Base-by-base conservation (phyloP, 1,140 invertebrate species). In the Drosophila neocordata region DNA sequence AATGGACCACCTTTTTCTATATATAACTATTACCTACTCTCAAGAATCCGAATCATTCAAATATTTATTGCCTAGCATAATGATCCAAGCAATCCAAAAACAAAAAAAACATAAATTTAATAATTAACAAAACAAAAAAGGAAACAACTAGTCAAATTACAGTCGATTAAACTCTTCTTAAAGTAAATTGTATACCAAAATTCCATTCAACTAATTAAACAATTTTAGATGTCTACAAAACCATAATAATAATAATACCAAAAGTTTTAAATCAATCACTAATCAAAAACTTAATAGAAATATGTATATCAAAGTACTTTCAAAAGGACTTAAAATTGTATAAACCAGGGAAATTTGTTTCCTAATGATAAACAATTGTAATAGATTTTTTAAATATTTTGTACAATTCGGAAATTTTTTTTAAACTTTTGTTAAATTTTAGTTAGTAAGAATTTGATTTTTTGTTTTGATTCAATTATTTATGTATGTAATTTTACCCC, bases 1-100 rank as follows among this genome's bases (percentile, higher is more conserved):
- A 87, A 90, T 90, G 88, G 88, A 90, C 88, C 88, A 90, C 88
- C 88, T 88, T 81, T 90, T 90, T 87, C 77, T 90, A 90, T 72
- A 90, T 72, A 71, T 58, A 68, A 76, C 65, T 76, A 24, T 67
- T 72, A 77, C 63, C 22, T 37, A 56, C 66, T 66, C 58, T 27
- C 44, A 73, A 48, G 41, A 48, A 48, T 48, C 41, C 18, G 62
- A 74, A 74, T 64, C 62, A 55, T 38, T n/a, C 58, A 48, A 53
- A 55, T 53, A 31, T 55, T 27, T 31, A 60, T 56, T 73, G 66
- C 60, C 58, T 72, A 61, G 41, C 41, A 44, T 44, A 44, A 44
- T 15, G 41, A 73, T 58, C 70, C 53, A 58, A 65, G 37, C 55
- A 61, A 74, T 65, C 61, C 69, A 73, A 72, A 38, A 13, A 61